Conservation (phyloP, 2,113 vertebrate genomes). For the Pachypanchax playfairii region DNA sequence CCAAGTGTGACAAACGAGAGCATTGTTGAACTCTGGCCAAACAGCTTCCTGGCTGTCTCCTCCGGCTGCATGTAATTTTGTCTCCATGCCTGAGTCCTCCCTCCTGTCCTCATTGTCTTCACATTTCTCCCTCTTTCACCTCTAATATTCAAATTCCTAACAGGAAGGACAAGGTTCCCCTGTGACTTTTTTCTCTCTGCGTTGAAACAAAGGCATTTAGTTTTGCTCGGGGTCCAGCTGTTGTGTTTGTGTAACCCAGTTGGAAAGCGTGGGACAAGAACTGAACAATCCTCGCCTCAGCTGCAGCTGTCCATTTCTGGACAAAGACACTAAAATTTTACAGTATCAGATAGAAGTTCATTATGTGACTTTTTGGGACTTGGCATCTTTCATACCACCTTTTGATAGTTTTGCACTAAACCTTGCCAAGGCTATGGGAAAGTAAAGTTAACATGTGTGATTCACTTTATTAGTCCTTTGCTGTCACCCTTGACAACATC, state of each 20-base stretch:
- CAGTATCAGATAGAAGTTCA: neutral
- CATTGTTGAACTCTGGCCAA: constrained; percentile 71
- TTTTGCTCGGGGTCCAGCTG: constrained; percentile 59
- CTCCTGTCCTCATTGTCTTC: constrained; percentile 14
- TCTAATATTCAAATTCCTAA: constrained; percentile 14
- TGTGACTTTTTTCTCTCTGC: constrained; percentile 20
- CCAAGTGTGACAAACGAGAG: constrained; percentile 76
- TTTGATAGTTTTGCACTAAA: constrained; percentile 48
- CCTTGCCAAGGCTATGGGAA: constrained; percentile 19
- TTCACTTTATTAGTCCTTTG: constrained; percentile 29
- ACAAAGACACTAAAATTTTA: neutral
- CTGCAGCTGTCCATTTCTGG: constrained; percentile 56
- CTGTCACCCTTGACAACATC: constrained; percentile 60
- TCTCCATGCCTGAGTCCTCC: constrained; percentile 21
- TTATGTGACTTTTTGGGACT: neutral
- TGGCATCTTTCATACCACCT: too few species aligned
- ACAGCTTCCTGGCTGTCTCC: constrained; percentile 54
- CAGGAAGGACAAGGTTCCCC: constrained; percentile 34
- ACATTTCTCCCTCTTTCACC: constrained; percentile 14
- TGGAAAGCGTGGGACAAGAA: constrained; percentile 46
- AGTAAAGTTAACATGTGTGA: constrained; percentile 49
- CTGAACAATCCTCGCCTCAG: constrained; percentile 20
- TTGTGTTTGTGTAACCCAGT: constrained; percentile 64
- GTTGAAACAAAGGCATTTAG: constrained; percentile 41
- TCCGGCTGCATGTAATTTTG: constrained; percentile 18